These are phyloP conservation scores for Lomographa bimaculata DNA, from an alignment of 2,888 invertebrate genomes.

Conservation along the genomic window DNA sequence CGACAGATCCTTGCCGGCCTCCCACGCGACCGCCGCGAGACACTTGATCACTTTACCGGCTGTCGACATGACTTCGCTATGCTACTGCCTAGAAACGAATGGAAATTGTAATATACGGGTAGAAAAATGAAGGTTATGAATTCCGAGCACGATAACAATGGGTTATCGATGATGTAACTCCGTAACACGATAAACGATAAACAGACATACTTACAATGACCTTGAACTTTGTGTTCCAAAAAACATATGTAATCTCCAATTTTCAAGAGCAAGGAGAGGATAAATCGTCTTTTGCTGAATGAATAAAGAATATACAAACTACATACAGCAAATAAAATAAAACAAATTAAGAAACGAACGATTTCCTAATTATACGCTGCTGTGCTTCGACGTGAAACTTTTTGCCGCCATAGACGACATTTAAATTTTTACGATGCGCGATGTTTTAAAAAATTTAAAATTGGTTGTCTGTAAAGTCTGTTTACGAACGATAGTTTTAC, in stretches of 20 bases:
- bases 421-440: too few relatives aligned
- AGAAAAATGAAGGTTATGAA: slow-evolving; percentile 12
- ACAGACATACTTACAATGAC: slow-evolving; percentile 9
- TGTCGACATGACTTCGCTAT: slow-evolving; percentile 62
- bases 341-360: too few relatives aligned
- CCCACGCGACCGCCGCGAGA: slow-evolving; percentile 98
- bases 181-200: not conserved
- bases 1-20: slow-evolving; percentile 92
- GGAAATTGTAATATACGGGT: slow-evolving; percentile 22
- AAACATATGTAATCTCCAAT: not conserved
- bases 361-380: too few relatives aligned
- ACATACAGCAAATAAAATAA: too few relatives aligned
- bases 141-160: slow-evolving; percentile 20
- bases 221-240: slow-evolving; percentile 34
- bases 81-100: slow-evolving; percentile 44
- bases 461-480: too few relatives aligned
- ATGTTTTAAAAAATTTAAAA: too few relatives aligned
- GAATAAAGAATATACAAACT: too few relatives aligned
- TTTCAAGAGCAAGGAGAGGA: too few relatives aligned
- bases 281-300: too few relatives aligned
- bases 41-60: slow-evolving; percentile 91
- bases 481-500: too few relatives aligned
- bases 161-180: slow-evolving; percentile 37
- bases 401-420: too few relatives aligned
- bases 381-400: too few relatives aligned